Evolutionary conservation across 2,888 invertebrate species (phyloP).

Genomic region (Lasioglossum vierecki): DNA sequence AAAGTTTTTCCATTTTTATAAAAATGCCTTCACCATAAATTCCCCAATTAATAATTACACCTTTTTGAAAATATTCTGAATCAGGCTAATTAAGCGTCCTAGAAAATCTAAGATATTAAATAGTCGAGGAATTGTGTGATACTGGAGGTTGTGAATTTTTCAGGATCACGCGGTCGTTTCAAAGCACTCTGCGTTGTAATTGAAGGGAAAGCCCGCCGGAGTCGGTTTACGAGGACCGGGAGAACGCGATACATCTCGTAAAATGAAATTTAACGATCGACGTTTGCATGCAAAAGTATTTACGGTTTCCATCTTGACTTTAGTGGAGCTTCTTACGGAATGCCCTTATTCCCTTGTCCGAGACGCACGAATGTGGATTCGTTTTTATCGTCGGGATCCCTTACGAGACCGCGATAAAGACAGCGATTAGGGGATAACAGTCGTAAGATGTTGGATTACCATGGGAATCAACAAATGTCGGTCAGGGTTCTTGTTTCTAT

Average conservation of each 20-base stretch:
- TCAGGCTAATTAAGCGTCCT: not conserved
- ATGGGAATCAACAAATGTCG: not conserved
- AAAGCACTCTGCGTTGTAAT: not conserved
- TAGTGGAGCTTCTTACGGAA: conserved; percentile 12
- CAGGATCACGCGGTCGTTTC: not conserved
- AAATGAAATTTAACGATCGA: conserved; percentile 36
- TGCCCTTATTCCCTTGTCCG: not conserved
- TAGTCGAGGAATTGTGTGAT: not conserved
- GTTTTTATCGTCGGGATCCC: conserved; percentile 11
- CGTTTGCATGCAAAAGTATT: conserved; percentile 18
- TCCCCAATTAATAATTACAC: too few species aligned
- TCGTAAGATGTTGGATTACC: not conserved
- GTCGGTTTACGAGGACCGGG: conserved; percentile 17
- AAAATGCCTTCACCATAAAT: too few species aligned
- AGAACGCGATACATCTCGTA: conserved; percentile 22
- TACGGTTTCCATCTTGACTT: conserved; percentile 38
- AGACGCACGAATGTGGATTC: not conserved
- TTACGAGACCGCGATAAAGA: not conserved
- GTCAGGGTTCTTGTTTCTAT: not conserved
- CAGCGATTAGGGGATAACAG: not conserved
- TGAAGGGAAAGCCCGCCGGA: not conserved
- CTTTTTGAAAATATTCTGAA: not conserved
- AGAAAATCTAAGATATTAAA: not conserved
- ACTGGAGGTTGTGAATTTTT: not conserved
- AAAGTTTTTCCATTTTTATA: too few species aligned